Base-by-base conservation (phyloP, 1,140 invertebrate species). In the Bactericera cockerelli region DNA sequence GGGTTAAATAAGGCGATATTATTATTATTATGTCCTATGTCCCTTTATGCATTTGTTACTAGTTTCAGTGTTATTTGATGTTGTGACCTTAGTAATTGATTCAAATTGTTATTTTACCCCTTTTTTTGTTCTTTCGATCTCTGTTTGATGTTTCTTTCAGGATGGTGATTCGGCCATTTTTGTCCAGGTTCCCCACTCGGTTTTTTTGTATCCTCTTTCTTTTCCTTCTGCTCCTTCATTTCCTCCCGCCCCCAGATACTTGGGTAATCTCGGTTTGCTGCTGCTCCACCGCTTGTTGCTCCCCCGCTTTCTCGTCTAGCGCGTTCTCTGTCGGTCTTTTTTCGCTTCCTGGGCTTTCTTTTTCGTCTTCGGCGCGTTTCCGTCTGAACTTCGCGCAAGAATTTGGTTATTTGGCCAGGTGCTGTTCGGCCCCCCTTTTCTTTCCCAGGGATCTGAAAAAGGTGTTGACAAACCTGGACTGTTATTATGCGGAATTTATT, bases 381-480 rank as follows among this genome's bases (percentile, higher is more conserved):
- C 42, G 42, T 16, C 22, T 16, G 22, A n/a, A 49, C 42, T 49
- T 49, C 42, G n/a, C 42, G 42, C 42, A 49, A n/a, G 42, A 49
- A 49, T n/a, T 49, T 49, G 6, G 42, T 6, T 49, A 49, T 19
- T 49, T 22, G 22, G 6, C 42, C 22, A 49, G 22, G 42, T 49
- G 42, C 3, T n/a, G 4, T 22, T 49, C 42, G 22, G 19, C 8
- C 8, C 42, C 42, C 19, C 19, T 16, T n/a, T 49, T 49, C 4
- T 49, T 49, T n/a, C 19, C 42, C n/a, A 49, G 42, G 22, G 42
- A 49, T 49, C 42, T 49, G 42, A 19, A 49, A 49, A 49, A 4
- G 42, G 22, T 8, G 22, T 49, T 49, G 42, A 31, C 28, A 31
- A 31, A 4, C 28, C 28, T 31, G 28, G 4, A 31, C 4, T 31